Conservation (phyloP, 2,797 vertebrate species). For the Champsocephalus esox region DNA sequence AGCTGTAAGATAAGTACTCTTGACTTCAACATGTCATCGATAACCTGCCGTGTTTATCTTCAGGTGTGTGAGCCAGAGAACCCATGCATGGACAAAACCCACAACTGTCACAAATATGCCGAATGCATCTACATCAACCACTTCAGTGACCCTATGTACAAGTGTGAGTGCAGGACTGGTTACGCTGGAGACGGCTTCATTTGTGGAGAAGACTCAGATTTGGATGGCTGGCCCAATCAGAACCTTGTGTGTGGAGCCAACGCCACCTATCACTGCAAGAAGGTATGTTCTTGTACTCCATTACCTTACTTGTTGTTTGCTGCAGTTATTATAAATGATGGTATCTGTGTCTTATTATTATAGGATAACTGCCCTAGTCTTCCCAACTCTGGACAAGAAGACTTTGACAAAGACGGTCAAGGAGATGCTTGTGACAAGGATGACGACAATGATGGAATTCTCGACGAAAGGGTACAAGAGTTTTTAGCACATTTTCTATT, state of each 20-base stretch:
- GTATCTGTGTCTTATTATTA: constrained; percentile 17
- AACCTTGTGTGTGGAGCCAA: constrained; percentile 94
- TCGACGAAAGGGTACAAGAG: constrained; percentile 90
- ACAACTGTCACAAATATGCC: constrained; percentile 92
- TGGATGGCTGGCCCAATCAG: constrained; percentile 99
- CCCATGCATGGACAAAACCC: constrained; percentile 94
- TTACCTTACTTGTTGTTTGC: neutral
- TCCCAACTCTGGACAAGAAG: constrained; percentile 98
- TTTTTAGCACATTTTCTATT: neutral
- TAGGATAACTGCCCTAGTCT: constrained; percentile 97
- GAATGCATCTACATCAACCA: constrained; percentile 96
- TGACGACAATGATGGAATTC: constrained; percentile 95
- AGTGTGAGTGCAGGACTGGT: constrained; percentile 95
- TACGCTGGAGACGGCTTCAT: constrained; percentile 96
- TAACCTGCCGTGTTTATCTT: neutral
- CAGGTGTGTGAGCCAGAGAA: constrained; percentile 97
- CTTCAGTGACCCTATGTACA: constrained; percentile 98
- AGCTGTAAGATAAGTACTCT: neutral
- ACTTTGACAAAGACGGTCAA: constrained; percentile 96
- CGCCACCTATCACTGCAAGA: constrained; percentile 93
- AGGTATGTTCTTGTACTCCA: constrained; percentile 82
- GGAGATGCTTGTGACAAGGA: constrained; percentile 98
- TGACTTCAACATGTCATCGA: constrained; percentile 17
- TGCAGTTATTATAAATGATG: neutral
- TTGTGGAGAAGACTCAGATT: constrained; percentile 96